Evolutionary conservation across 2,888 invertebrate species (phyloP), one percentile per base, ranked within the genome.

Genomic region (Halictus quadricinctus): DNA sequence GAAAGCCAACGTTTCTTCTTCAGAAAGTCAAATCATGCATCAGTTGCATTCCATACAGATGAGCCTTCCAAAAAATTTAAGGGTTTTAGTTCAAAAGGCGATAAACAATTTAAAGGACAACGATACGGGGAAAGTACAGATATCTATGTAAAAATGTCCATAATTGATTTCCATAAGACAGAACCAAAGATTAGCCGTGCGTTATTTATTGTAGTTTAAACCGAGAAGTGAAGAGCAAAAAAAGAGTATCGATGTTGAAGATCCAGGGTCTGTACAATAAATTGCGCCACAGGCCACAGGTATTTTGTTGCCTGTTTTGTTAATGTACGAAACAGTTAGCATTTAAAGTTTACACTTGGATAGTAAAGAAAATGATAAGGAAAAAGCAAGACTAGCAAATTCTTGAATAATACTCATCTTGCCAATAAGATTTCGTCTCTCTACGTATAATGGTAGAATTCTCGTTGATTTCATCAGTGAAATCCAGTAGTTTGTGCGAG

Each of bases 1-100:
- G 21, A 29, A 78, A 54, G 66, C 50, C 15, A 81, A 50, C 41
- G 64, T 58, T 21, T 72, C 69, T 21, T 73, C 84, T 4, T 69
- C 72, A 2, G 85, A 87, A 36, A 83, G 66, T 76, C 88, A 86
- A 64, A 81, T 88, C 29, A 79, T 87, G 80, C 81, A 88, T 74
- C 88, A 89, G 25, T 74, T 89, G 70, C 80, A 89, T 75, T 87
- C 84, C 36, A 81, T 88, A 79, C 84, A 90, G 66, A 86, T 91
- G 81, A 90, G 88, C 76, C 89, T 93, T 79, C 92, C 93, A 15
- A 90, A 92, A 69, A 92, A 92, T 86, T 89, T 94, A 69, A 92
- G 91, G 41, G 88, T 89, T 69, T 88, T 94, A 75, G 93, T 94
- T 15, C 91, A 93, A 80, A 93, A 93, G 83, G 93, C 94, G 54